Conservation (phyloP, 2,888 invertebrate species). For the Cerastis leucographa region DNA sequence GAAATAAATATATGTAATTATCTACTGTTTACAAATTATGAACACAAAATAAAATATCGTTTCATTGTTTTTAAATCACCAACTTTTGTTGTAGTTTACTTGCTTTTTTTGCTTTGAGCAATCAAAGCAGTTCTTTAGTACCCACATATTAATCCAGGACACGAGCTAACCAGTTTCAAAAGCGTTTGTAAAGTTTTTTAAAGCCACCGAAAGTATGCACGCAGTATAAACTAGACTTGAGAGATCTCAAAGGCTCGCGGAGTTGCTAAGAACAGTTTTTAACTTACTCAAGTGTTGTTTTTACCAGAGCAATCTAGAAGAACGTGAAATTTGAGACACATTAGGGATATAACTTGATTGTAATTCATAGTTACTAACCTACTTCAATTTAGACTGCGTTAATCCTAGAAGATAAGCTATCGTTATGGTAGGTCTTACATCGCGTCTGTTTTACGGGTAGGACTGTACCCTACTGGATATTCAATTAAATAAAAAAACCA, state of each 20-base stretch:
- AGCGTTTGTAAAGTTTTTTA: constrained; percentile 11
- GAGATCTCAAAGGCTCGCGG: constrained; percentile 18
- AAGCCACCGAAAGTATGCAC: constrained; percentile 3
- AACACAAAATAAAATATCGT: neutral
- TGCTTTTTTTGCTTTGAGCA: too few species aligned
- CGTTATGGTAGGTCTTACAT: too few species aligned
- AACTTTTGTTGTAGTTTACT: neutral
- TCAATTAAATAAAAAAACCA: too few species aligned
- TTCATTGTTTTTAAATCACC: neutral
- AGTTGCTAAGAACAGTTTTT: neutral
- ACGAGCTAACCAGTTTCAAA: constrained; percentile 23
- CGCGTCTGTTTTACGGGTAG: too few species aligned
- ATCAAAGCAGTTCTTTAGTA: neutral
- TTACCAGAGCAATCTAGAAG: neutral
- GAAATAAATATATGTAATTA: too few species aligned
- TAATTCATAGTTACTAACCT: too few species aligned
- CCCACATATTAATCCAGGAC: neutral
- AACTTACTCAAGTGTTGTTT: neutral
- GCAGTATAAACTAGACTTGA: neutral
- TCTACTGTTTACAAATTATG: too few species aligned
- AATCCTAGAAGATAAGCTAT: too few species aligned
- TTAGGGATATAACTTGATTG: too few species aligned
- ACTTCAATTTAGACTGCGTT: too few species aligned
- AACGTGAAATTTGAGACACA: neutral
- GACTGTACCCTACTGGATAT: too few species aligned